These are phyloP conservation scores for Drosophila eohydei DNA, from an alignment of 2,888 invertebrate species.

Conservation along the genomic window DNA sequence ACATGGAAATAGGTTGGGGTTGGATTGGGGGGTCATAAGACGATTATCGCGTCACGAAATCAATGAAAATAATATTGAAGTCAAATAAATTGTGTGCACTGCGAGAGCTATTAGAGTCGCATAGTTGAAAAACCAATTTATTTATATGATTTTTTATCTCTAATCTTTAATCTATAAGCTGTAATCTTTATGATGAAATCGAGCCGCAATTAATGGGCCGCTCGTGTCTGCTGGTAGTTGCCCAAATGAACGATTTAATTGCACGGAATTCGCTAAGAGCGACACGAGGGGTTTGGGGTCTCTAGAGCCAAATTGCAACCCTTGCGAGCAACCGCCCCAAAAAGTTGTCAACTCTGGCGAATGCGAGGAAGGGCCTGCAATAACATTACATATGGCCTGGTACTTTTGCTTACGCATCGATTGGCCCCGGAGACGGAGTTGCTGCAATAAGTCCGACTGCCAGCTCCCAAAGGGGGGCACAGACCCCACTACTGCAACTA, in stretches of 20 bases:
- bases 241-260: conserved; percentile 63
- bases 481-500: conserved; percentile 34
- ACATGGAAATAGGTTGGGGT: not conserved
- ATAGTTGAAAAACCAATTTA: conserved; percentile 64
- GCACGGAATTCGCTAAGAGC: conserved; percentile 61
- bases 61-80: conserved; percentile 51
- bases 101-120: conserved; percentile 33
- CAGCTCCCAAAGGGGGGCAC: conserved; percentile 15
- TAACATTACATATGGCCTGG: conserved; percentile 58
- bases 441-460: conserved; percentile 46
- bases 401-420: conserved; percentile 73
- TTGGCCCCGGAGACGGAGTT: conserved; percentile 45
- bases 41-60: conserved; percentile 54
- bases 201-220: conserved; percentile 66
- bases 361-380: conserved; percentile 27
- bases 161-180: conserved; percentile 30
- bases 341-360: conserved; percentile 24
- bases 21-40: conserved; percentile 17
- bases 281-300: conserved; percentile 5
- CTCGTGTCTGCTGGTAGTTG: conserved; percentile 46
- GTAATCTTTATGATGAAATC: conserved; percentile 71
- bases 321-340: conserved; percentile 37
- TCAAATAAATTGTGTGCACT: conserved; percentile 52
- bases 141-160: conserved; percentile 69
- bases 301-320: conserved; percentile 30